A percentile compares a stretch with the other conserved stretches of the same genome.
Evolutionary conservation across 2,888 invertebrate species (phyloP).

Genomic region (Gandaritis pyraliata): DNA sequence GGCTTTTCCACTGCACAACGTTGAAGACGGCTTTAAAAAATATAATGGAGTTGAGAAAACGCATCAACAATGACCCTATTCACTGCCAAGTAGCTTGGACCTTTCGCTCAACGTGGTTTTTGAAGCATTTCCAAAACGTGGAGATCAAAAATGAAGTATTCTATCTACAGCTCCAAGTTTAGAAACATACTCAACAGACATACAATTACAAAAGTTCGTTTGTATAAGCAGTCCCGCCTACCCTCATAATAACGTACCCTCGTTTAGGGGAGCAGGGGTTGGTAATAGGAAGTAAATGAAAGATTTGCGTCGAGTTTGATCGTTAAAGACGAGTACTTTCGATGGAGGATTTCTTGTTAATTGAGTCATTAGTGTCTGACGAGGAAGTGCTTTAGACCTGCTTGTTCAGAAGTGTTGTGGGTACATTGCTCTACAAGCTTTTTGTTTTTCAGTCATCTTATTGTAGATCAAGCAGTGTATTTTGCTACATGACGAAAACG

Average conservation of each 20-base stretch:
- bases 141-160: no score
- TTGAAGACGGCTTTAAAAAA: neutral
- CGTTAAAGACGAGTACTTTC: constrained; percentile 28
- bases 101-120: no score
- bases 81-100: no score
- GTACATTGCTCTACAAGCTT: neutral
- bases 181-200: neutral
- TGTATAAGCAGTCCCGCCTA: neutral
- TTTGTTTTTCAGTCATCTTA: no score
- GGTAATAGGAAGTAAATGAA: constrained; percentile 11
- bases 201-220: neutral
- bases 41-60: no score
- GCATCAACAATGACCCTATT: no score
- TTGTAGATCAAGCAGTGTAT: no score
- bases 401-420: neutral
- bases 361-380: constrained; percentile 24
- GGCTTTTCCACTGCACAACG: no score
- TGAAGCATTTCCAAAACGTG: no score
- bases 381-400: neutral
- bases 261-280: constrained; percentile 11
- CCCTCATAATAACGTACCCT: constrained; percentile 5
- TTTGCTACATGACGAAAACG: no score
- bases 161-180: no score
- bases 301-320: constrained; percentile 15
- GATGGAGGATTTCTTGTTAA: constrained; percentile 20